Evolutionary conservation across 2,113 vertebrate genomes (phyloP).

Genomic region (Elephantulus edwardii): DNA sequence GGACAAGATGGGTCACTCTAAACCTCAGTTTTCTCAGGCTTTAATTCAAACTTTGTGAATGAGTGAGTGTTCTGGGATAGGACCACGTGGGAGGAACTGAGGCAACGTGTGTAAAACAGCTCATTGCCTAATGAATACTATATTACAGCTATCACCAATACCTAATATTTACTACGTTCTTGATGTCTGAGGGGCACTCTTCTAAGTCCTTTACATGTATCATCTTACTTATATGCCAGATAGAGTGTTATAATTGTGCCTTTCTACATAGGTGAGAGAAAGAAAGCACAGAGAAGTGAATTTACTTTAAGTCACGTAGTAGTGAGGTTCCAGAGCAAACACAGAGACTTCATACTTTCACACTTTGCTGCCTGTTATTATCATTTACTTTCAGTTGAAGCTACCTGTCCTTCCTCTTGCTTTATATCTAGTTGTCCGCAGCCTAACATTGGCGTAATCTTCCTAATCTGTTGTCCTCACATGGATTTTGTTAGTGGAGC

Average conservation of each 20-base stretch:
- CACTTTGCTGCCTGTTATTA: neutral
- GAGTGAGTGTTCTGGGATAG: conserved; percentile 39
- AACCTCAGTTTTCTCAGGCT: conserved; percentile 46
- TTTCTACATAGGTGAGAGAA: neutral
- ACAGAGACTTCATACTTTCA: neutral
- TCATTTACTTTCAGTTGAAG: neutral
- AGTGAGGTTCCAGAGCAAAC: neutral
- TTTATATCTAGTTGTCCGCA: neutral
- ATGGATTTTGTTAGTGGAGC: neutral
- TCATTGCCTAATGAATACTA: conserved; percentile 7
- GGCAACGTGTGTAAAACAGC: conserved; percentile 38
- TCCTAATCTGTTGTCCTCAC: neutral
- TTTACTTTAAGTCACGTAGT: neutral
- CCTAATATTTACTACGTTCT: neutral
- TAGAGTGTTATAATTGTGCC: neutral
- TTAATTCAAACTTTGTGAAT: conserved; percentile 53
- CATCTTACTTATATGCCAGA: neutral
- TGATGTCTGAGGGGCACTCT: neutral
- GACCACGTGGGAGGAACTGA: conserved; percentile 59
- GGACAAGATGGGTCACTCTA: neutral
- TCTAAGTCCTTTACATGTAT: neutral
- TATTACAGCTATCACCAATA: neutral
- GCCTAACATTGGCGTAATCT: neutral
- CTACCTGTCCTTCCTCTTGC: neutral
- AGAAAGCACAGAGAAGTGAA: neutral